Conservation (phyloP, 2,888 invertebrate species). For the Drosophila ezoana region DNA sequence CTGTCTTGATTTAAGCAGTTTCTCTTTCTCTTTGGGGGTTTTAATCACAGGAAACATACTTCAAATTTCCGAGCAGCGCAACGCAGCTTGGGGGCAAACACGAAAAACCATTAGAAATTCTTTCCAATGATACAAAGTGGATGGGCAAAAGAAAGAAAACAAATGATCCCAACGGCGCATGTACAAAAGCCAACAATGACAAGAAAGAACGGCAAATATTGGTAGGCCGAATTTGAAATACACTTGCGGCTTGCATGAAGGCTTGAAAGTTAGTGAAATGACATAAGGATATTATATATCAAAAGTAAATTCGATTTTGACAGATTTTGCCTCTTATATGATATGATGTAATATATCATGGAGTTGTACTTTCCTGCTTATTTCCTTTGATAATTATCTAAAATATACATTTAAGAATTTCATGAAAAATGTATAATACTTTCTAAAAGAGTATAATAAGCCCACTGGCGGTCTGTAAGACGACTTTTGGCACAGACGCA, state of each 20-base stretch:
- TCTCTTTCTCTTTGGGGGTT: conserved; percentile 63
- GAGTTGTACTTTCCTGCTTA: too few relatives aligned
- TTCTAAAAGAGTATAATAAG: conserved; percentile 18
- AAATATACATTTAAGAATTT: too few relatives aligned
- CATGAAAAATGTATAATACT: too few relatives aligned
- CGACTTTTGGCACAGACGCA: conserved; percentile 65
- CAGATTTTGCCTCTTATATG: too few relatives aligned
- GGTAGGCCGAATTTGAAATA: too few relatives aligned
- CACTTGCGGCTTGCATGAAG: too few relatives aligned
- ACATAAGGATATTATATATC: too few relatives aligned
- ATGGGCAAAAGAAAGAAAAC: conserved; percentile 52
- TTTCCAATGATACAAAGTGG: conserved; percentile 34
- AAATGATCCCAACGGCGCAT: conserved; percentile 59
- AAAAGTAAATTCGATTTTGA: too few relatives aligned
- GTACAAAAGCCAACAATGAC: conserved; percentile 36
- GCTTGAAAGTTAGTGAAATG: too few relatives aligned
- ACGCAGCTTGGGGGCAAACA: conserved; percentile 62
- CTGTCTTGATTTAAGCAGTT: conserved; percentile 29
- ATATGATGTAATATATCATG: too few relatives aligned
- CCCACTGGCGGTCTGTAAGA: conserved; percentile 55
- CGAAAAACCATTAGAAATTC: conserved; percentile 73
- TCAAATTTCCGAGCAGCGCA: conserved; percentile 36
- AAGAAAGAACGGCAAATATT: too few relatives aligned
- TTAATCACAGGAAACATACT: conserved; percentile 65
- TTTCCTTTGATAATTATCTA: too few relatives aligned